phyloP scores from a whole-genome alignment of 1,140 invertebrate species.

The Hydropsyche tenuis region DNA sequence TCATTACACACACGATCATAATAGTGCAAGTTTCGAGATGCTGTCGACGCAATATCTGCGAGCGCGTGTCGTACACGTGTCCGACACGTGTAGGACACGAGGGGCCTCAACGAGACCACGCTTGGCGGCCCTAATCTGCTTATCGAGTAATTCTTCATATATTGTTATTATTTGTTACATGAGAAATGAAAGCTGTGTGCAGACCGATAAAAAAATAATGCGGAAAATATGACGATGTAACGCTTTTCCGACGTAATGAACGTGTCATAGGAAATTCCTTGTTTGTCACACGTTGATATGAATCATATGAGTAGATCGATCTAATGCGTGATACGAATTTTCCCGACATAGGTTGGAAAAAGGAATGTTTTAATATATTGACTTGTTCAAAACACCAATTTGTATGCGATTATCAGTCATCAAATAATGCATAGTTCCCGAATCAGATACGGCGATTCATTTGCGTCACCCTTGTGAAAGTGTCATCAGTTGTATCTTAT shows the following conservation, averaged over 20 bases:
- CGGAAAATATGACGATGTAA: neutral
- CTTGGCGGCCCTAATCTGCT: conserved; percentile 45
- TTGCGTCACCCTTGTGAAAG: conserved; percentile 1
- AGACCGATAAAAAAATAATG: conserved; percentile 18
- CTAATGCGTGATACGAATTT: too few species aligned
- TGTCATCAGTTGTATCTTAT: neutral
- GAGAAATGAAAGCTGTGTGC: neutral
- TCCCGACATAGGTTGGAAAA: too few species aligned
- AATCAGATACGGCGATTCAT: neutral
- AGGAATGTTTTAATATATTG: too few species aligned
- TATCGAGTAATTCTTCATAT: conserved; percentile 44
- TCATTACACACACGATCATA: neutral
- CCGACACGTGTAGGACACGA: conserved; percentile 19
- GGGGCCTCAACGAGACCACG: conserved; percentile 9
- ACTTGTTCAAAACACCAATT: too few species aligned
- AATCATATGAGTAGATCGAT: too few species aligned
- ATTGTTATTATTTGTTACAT: conserved; percentile 34
- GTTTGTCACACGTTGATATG: neutral
- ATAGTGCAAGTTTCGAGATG: neutral
- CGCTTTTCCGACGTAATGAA: conserved; percentile 11
- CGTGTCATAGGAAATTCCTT: neutral
- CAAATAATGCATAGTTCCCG: too few species aligned
- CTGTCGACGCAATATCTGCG: conserved; percentile 41
- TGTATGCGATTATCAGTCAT: too few species aligned
- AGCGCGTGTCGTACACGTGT: conserved; percentile 40